phyloP scores from a whole-genome alignment of 2,888 invertebrate species.

The Parascotia fuliginaria region DNA sequence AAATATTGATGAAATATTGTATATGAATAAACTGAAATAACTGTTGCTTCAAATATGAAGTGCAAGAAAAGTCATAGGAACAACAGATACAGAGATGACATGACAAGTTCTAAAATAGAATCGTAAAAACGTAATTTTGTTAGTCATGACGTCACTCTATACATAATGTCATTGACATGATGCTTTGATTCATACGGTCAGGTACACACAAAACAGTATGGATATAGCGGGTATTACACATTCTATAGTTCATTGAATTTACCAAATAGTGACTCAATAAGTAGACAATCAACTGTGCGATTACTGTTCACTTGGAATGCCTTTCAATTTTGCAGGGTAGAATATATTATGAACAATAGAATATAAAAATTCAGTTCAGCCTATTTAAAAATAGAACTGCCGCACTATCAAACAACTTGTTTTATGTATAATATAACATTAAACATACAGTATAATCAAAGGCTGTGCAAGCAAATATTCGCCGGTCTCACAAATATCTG shows the following conservation, averaged over 20 bases:
- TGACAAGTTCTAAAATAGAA: neutral
- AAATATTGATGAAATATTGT: no score
- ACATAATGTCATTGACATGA: conserved; percentile 1
- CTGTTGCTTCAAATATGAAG: no score
- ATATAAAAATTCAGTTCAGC: no score
- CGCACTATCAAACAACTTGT: no score
- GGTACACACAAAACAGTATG: neutral
- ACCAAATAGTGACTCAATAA: neutral
- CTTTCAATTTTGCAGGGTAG: no score
- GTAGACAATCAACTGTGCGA: neutral
- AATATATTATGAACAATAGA: neutral
- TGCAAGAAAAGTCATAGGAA: neutral
- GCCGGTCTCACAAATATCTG: no score
- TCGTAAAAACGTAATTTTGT: neutral
- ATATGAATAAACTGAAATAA: no score
- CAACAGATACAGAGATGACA: neutral
- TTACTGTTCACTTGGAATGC: neutral
- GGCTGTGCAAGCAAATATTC: no score
- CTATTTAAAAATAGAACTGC: no score
- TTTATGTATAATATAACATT: no score
- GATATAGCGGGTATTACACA: neutral
- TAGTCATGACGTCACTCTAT: neutral
- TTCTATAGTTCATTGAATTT: neutral
- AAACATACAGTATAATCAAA: no score
- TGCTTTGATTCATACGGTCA: neutral